Conservation (phyloP, 2,113 vertebrate species). For the Mustelus asterias region DNA sequence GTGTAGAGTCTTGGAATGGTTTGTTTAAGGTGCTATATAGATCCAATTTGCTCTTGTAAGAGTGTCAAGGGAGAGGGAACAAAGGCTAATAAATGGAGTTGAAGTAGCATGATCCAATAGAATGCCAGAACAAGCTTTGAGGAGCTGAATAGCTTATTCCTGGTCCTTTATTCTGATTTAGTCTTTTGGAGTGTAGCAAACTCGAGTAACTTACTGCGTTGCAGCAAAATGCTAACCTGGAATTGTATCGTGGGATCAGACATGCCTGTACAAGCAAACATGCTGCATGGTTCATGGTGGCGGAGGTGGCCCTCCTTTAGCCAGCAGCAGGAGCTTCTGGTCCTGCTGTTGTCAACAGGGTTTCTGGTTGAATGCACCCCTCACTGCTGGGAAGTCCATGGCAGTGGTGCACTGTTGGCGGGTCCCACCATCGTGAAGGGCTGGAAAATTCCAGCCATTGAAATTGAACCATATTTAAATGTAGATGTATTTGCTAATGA, state of each 20-base stretch:
- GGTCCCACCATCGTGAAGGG: no score
- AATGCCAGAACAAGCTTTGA: neutral
- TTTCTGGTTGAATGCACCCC: no score
- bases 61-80: neutral
- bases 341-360: no score
- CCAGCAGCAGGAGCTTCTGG: no score
- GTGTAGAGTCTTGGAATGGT: no score
- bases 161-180: neutral
- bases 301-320: no score
- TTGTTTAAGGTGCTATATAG: no score
- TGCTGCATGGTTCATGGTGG: no score
- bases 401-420: no score
- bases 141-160: neutral
- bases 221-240: neutral
- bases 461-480: neutral
- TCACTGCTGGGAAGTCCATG: no score
- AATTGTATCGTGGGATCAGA: neutral
- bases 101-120: neutral
- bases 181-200: neutral
- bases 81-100: neutral
- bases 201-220: neutral
- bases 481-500: neutral
- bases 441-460: no score
- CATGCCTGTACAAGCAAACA: neutral
- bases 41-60: neutral